Evolutionary conservation across 2,888 invertebrate genomes (phyloP), one percentile per base, ranked within the genome.

Genomic region (Drosophila barbarae): DNA sequence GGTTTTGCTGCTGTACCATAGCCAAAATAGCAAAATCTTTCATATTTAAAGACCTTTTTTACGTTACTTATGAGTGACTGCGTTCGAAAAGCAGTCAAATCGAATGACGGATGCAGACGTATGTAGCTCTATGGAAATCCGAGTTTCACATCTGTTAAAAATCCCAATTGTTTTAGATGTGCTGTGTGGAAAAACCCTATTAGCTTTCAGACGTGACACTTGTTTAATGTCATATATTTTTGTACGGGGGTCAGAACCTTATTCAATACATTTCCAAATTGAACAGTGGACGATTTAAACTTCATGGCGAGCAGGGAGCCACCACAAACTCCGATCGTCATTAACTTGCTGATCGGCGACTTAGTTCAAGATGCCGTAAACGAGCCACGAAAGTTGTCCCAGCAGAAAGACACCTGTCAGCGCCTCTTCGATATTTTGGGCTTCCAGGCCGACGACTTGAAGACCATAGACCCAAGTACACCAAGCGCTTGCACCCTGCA

Each of bases 341-440:
- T 78, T 49, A 60, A 82, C 44, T 65, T 39, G 32, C 49, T 78
- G 9, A 66, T 78, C 54, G 54, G 69, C 47, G 82, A 78, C 42
- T 64, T 78, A 56, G 64, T 78, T n/a, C 53, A 61, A 26, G 64
- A 82, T 55, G 77, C 61, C 53, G 65, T 71, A 5, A 60, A 74
- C 18, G 50, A 63, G 18, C 46, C 50, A 32, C 30, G 10, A 4
- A 36, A 46, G 21, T 30, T 36, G 6, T 47, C 54, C 8, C 18
- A 18, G 9, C 53, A 42, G 23, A 1, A 30, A 7, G 56, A 42
- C 30, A 58, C 82, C 49, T 77, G 79, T 30, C 71, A 73, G 61
- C 74, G 49, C 32, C 71, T 78, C n/a, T 75, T 63, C n/a, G 71
- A 82, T 52, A 61, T 79, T 10, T 54, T 78, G 46, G 82, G 82